These are phyloP conservation scores for Keiferia lycopersicella DNA, from an alignment of 2,888 invertebrate species.

Conservation along the genomic window DNA sequence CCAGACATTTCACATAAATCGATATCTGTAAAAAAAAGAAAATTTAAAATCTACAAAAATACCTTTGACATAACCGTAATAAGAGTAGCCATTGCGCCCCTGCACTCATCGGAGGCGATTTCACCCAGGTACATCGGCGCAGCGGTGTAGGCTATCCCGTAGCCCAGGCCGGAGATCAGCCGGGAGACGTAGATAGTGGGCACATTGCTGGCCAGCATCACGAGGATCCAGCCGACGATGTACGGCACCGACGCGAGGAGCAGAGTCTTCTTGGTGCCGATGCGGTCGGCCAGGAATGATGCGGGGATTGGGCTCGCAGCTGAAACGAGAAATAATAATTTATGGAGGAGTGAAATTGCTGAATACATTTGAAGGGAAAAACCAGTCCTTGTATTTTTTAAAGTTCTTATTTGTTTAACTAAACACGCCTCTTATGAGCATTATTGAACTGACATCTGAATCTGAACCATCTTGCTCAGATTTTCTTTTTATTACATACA, in stretches of 20 bases:
- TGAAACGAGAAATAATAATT: slow-evolving; percentile 50
- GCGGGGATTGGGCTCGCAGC: slow-evolving; percentile 83
- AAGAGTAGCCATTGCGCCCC: slow-evolving; percentile 82
- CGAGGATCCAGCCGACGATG: slow-evolving; percentile 83
- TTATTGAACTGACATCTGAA: too few species aligned
- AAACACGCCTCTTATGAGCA: too few species aligned
- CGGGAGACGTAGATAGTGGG: slow-evolving; percentile 81
- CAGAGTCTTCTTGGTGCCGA: slow-evolving; percentile 84
- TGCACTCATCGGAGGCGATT: slow-evolving; percentile 81
- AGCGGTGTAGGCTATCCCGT: slow-evolving; percentile 81
- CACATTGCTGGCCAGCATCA: slow-evolving; percentile 81
- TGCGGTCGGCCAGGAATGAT: slow-evolving; percentile 82
- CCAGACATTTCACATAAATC: too few species aligned
- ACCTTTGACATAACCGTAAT: slow-evolving; percentile 81
- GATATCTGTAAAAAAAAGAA: too few species aligned
- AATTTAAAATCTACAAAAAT: neutral
- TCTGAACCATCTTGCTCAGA: too few species aligned
- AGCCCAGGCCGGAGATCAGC: slow-evolving; percentile 83
- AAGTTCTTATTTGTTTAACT: too few species aligned
- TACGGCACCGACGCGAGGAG: slow-evolving; percentile 82
- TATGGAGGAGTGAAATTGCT: neutral
- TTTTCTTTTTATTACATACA: neutral
- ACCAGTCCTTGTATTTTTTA: too few species aligned
- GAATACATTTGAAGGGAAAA: too few species aligned
- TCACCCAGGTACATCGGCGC: slow-evolving; percentile 84